Conservation (phyloP, 2,113 vertebrate species). For the Macaca mulatta region DNA sequence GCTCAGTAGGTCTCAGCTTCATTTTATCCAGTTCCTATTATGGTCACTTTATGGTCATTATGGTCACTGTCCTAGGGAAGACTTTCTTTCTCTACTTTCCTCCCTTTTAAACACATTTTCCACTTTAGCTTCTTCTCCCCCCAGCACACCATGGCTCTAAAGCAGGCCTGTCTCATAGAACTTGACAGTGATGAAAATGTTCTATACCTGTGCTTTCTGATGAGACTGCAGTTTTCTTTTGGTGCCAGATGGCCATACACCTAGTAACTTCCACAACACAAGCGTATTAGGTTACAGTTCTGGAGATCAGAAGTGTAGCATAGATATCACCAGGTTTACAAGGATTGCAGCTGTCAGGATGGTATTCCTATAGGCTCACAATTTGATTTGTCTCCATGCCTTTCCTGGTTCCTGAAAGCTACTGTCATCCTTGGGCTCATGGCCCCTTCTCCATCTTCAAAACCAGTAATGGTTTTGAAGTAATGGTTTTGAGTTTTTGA, state of each 20-base stretch:
- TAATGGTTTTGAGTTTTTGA: too few species aligned
- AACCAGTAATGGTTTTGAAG: too few species aligned
- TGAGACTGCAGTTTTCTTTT: background rate
- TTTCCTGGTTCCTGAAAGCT: background rate
- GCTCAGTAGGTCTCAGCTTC: too few species aligned
- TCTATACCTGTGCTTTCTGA: background rate
- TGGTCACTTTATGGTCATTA: too few species aligned
- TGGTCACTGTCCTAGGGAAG: background rate
- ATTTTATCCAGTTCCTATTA: too few species aligned
- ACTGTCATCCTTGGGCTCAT: too few species aligned
- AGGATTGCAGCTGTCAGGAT: background rate
- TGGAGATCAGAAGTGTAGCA: background rate
- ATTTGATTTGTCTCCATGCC: background rate
- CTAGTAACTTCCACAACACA: background rate
- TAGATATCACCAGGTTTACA: background rate
- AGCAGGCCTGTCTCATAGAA: accelerated
- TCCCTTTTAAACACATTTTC: background rate
- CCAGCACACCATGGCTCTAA: background rate
- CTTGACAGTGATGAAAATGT: background rate
- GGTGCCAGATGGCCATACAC: background rate
- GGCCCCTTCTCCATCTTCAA: background rate
- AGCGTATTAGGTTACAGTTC: accelerated
- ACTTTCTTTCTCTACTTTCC: background rate
- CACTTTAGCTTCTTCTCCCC: too few species aligned
- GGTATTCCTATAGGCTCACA: background rate